phyloP scores from a whole-genome alignment of 2,888 invertebrate genomes.

The Agapetus fuscipes region DNA sequence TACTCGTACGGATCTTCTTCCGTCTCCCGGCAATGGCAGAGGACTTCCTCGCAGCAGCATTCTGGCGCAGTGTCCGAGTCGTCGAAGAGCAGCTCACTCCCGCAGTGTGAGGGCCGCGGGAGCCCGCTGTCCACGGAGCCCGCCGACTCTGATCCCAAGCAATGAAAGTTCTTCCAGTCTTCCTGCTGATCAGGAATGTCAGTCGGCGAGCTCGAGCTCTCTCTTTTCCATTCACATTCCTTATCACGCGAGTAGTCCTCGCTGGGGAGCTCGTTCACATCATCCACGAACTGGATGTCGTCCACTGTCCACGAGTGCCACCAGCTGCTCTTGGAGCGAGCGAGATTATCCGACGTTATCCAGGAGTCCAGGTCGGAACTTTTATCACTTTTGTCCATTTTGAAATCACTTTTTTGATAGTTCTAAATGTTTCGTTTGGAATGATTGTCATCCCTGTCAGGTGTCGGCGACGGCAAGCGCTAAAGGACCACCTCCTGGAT shows the following conservation, averaged over 20 bases:
- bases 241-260: neutral
- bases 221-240: too few relatives aligned
- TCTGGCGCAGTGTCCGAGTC: conserved; percentile 33
- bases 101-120: conserved; percentile 53
- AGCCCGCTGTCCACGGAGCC: conserved; percentile 52
- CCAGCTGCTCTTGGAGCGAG: conserved; percentile 6
- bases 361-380: conserved; percentile 3
- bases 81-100: conserved; percentile 50
- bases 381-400: conserved; percentile 6
- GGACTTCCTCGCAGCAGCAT: conserved; percentile 22
- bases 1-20: conserved; percentile 38
- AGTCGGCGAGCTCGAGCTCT: conserved; percentile 1
- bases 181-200: neutral
- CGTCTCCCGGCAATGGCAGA: conserved; percentile 14
- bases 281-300: conserved; percentile 11
- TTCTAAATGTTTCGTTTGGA: too few relatives aligned
- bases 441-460: too few relatives aligned
- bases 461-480: too few relatives aligned
- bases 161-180: conserved; percentile 1
- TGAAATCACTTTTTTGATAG: conserved; percentile 6
- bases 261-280: conserved; percentile 2
- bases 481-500: too few relatives aligned
- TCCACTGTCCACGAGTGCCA: conserved; percentile 11
- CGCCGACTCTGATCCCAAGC: conserved; percentile 33
- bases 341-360: conserved; percentile 4